Percentiles rank a stretch among this genome's conserved stretches.
phyloP scores from a whole-genome alignment of 1,140 invertebrate species.

The Fopius arisanus region DNA sequence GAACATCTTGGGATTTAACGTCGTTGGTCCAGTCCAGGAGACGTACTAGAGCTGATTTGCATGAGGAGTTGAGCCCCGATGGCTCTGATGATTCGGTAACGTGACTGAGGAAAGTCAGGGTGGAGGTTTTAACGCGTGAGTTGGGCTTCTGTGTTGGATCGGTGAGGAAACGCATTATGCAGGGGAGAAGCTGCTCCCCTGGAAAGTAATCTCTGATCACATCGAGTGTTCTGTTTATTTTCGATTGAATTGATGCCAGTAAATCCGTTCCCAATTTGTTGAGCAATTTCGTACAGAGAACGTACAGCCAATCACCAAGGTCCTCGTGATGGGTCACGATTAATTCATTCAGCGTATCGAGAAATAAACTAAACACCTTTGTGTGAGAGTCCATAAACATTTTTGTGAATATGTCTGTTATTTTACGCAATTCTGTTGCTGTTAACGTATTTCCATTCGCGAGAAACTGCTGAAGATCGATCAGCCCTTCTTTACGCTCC shows the following conservation, averaged over 20 bases:
- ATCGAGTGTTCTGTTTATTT: conserved; percentile 87
- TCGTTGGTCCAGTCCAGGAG: conserved; percentile 74
- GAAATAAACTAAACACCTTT: conserved; percentile 91
- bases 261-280: conserved; percentile 91
- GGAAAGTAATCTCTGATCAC: conserved; percentile 75
- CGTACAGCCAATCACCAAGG: conserved; percentile 90
- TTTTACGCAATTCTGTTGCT: conserved; percentile 76
- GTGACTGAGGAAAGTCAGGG: conserved; percentile 77
- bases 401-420: conserved; percentile 92
- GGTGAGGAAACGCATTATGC: conserved; percentile 79
- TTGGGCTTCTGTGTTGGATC: conserved; percentile 92
- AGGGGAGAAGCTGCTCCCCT: conserved; percentile 71
- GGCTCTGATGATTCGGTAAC: conserved; percentile 70
- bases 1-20: conserved; percentile 79
- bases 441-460: conserved; percentile 75
- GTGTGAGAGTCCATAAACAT: conserved; percentile 98
- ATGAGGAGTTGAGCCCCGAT: conserved; percentile 59
- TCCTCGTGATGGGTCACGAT: conserved; percentile 86
- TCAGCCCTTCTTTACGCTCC: conserved; percentile 90
- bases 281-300: conserved; percentile 73
- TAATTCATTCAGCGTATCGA: conserved; percentile 90
- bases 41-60: conserved; percentile 73
- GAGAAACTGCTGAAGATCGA: conserved; percentile 80
- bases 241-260: conserved; percentile 87
- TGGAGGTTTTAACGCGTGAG: conserved; percentile 81